Evolutionary conservation across 2,113 vertebrate species (phyloP).

Genomic region (Pungitius pungitius): DNA sequence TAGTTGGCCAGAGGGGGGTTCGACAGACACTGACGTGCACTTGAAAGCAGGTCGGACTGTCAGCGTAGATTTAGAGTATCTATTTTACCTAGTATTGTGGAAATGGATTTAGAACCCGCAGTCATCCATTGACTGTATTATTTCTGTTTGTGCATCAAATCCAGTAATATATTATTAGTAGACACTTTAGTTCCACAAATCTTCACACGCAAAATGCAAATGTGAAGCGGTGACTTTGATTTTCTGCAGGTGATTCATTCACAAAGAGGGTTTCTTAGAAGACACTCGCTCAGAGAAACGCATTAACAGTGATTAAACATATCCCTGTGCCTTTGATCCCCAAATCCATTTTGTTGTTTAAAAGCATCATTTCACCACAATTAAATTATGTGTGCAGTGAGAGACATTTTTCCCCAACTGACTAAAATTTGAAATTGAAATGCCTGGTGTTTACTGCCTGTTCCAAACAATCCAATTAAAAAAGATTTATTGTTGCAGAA

Average conservation of each 20-base stretch:
- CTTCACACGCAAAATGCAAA: not conserved
- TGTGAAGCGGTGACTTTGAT: not conserved
- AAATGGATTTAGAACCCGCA: not conserved
- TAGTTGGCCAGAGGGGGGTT: not conserved
- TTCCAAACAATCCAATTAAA: not conserved
- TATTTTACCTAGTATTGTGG: not conserved
- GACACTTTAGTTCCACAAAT: not conserved
- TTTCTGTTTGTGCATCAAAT: not conserved
- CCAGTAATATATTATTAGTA: not conserved
- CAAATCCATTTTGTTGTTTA: not conserved
- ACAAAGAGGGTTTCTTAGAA: not conserved
- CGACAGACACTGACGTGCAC: not conserved
- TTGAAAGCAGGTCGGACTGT: too few relatives aligned
- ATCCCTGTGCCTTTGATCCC: not conserved
- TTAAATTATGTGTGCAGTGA: not conserved
- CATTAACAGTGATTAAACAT: constrained; percentile 5
- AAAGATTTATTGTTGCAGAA: not conserved
- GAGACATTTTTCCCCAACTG: not conserved
- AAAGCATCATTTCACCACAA: not conserved
- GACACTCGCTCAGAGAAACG: not conserved
- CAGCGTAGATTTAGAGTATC: too few relatives aligned
- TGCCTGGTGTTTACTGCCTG: not conserved
- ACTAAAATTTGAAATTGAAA: not conserved
- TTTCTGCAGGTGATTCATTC: constrained; percentile 7
- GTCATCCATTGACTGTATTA: not conserved